A percentile compares a stretch with the other conserved stretches of the same genome.
Evolutionary conservation across 2,113 vertebrate species (phyloP).

Genomic region (Thermophis baileyi): DNA sequence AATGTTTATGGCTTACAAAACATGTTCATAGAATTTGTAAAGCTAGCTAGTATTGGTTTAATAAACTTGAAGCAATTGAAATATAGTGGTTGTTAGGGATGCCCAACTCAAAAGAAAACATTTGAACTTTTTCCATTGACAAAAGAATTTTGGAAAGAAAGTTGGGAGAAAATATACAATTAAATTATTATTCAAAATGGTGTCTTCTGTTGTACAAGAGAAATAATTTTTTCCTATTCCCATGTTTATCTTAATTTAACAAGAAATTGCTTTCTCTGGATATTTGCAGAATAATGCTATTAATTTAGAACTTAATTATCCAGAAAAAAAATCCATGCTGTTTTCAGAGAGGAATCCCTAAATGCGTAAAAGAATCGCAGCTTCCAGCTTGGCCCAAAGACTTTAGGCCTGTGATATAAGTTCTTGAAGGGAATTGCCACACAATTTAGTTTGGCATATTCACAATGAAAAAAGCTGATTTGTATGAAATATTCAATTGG

Average conservation of each 20-base stretch:
- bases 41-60: neutral
- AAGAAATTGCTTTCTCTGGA: neutral
- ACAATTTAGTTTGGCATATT: neutral
- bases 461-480: neutral
- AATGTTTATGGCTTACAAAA: neutral
- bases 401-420: neutral
- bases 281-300: neutral
- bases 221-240: neutral
- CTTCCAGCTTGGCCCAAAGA: neutral
- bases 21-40: neutral
- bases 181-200: neutral
- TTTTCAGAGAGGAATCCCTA: neutral
- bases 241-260: neutral
- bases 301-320: neutral
- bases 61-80: neutral
- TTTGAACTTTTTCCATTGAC: neutral
- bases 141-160: neutral
- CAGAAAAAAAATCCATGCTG: neutral
- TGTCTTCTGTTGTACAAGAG: neutral
- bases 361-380: neutral
- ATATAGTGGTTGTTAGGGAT: neutral
- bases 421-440: neutral
- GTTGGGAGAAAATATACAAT: neutral
- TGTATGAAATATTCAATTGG: neutral
- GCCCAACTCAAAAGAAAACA: neutral